Evolutionary conservation across 2,888 invertebrate genomes (phyloP).

Genomic region (Sepiola atlantica): DNA sequence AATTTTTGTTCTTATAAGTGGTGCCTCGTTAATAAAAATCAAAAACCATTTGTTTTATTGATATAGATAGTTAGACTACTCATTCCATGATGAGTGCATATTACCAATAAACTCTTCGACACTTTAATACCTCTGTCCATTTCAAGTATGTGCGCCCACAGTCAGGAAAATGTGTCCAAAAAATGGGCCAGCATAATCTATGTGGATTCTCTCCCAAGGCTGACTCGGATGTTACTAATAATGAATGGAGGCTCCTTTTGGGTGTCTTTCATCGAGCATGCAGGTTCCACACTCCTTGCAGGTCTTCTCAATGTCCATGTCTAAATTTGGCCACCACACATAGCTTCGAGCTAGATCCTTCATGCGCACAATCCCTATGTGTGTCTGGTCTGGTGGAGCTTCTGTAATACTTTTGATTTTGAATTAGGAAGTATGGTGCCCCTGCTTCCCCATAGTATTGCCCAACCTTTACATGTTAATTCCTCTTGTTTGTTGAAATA

Average conservation of each 20-base stretch:
- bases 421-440: not conserved
- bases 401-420: not conserved
- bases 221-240: not conserved
- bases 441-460: not conserved
- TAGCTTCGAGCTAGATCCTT: not conserved
- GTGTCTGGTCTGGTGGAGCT: not conserved
- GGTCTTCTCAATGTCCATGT: too few relatives aligned
- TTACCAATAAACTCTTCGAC: too few relatives aligned
- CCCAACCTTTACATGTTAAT: not conserved
- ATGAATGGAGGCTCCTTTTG: not conserved
- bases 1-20: too few relatives aligned
- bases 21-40: too few relatives aligned
- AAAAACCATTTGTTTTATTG: too few relatives aligned
- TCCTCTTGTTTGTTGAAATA: not conserved
- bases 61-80: too few relatives aligned
- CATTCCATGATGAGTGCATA: too few relatives aligned
- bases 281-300: too few relatives aligned
- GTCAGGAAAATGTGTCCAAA: not conserved
- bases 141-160: not conserved
- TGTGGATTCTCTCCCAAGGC: not conserved
- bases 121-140: not conserved
- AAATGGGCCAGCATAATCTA: not conserved
- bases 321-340: too few relatives aligned
- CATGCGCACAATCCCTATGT: not conserved
- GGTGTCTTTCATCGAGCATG: too few relatives aligned